Base-by-base conservation (phyloP, 1,140 invertebrate species). In the Orchesella cincta region DNA sequence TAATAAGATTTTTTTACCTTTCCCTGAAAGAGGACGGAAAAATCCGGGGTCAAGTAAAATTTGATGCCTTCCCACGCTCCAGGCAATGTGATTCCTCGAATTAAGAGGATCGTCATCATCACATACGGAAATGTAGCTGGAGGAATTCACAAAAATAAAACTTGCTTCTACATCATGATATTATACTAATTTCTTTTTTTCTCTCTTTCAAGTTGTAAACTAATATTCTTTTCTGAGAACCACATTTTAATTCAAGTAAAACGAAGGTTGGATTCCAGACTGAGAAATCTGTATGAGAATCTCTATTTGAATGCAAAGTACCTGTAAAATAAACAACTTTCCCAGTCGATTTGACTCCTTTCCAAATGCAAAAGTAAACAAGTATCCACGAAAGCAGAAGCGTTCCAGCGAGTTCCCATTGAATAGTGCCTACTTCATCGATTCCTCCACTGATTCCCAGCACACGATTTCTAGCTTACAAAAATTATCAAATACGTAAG, bases 341-440 rank as follows among this genome's bases (percentile, higher is more conserved):
- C 75, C 88, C 88, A 54, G 87, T 86, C 8, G 86, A 86, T 81
- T 88, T 88, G 70, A 89, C 84, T 34, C 88, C 88, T 82, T 87
- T 88, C 80, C 84, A 84, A 14, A 89, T 82, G 77, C 86, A 88
- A 35, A 88, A 83, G 79, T 85, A 88, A 23, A 88, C 85, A 12
- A 88, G 73, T 31, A 87, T 75, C 88, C 88, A 89, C 39, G 86
- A 84, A 1, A 87, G 71, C 0, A 91, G 75, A 75, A 93, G 89
- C 81, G 89, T 91, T 33, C 88, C 85, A 51, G 92, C 89, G n/a
- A 94, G 85, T 0, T 90, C 89, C 90, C 91, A 92, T 18, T 92
- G 90, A 3, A 94, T 88, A 1, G 87, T 85, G 0, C 93, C 93
- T 29, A 93, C 85, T 28, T 92, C 87, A 0, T 89, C 84, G 36